Evolutionary conservation across 2,888 invertebrate genomes (phyloP), one percentile per base, ranked within the genome.

Genomic region (Gnatocerus cornutus): DNA sequence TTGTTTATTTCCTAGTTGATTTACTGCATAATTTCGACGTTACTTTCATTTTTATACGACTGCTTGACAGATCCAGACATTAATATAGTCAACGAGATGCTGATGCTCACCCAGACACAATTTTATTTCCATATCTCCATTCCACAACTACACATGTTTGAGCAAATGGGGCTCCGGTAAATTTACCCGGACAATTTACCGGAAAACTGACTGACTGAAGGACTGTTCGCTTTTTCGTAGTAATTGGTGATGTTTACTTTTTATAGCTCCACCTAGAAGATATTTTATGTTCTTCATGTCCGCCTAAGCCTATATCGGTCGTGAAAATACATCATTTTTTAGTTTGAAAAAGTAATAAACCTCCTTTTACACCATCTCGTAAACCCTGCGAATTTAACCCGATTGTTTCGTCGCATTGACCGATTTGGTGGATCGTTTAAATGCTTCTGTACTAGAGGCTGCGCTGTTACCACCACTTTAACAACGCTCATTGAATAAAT

Each of bases 1-100:
- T 39, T 29, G 58, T 29, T 43, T 58, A 41, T 43, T 58, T 58
- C 58, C 43, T 27, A 41, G 10, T 43, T 37, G 56, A 27, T 29
- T 14, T n/a, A 30, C 33, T 27, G 48, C 37, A 48, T 61, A 48
- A 58, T 58, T 58, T 58, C 43, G 10, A 45, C 39, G 29, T 12
- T 16, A 61, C 50, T 61, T 61, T 50, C 50, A 61, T 48, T 61
- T 59, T 59, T 59, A 30, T 14, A 46, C 14, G 10, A 9, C 16
- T 41, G 41, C 12, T 55, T 16, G 56, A 56, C 37, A 37, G n/a
- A 13, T 30, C 29, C 41, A 10, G 41, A 41, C 21, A 4, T 21
- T 21, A 21, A 21, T 21, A 21, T 21, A 21, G 4, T 21, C 21
- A 21, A 21, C 21, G 21, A 21, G 21, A 21, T 21, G 2, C 21